Evolutionary conservation across 1,140 invertebrate genomes (phyloP).

Genomic region (Heliothis virescens): DNA sequence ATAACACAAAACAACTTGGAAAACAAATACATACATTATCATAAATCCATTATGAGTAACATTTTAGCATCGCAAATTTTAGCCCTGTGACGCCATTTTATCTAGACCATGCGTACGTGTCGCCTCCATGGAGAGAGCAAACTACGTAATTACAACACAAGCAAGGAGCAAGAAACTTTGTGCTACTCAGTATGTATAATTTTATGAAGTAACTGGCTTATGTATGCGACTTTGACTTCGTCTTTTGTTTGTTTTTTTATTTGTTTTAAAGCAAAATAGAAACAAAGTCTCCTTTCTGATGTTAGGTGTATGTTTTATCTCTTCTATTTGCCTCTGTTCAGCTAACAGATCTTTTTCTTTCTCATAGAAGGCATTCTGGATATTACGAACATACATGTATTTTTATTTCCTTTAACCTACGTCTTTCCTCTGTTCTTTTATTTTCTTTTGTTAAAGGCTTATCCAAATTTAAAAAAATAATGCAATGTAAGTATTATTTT

Average conservation of each 20-base stretch:
- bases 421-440: too few relatives aligned
- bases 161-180: conserved; percentile 25
- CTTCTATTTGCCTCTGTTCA: too few relatives aligned
- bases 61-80: neutral
- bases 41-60: conserved; percentile 12
- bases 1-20: neutral
- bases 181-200: neutral
- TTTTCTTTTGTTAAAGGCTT: too few relatives aligned
- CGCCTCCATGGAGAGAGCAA: conserved; percentile 2
- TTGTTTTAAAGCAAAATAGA: too few relatives aligned
- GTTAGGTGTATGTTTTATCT: too few relatives aligned
- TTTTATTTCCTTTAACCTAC: too few relatives aligned
- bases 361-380: too few relatives aligned
- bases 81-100: neutral
- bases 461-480: too few relatives aligned
- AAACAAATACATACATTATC: conserved; percentile 7
- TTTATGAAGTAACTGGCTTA: neutral
- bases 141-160: conserved; percentile 39
- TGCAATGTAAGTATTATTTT: too few relatives aligned
- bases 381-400: too few relatives aligned
- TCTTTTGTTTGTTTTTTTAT: neutral
- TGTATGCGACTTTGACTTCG: neutral
- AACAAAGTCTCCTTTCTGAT: neutral
- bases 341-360: too few relatives aligned
- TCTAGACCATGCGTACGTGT: conserved; percentile 15